Percentiles rank a stretch among this genome's conserved stretches.
Conservation (phyloP, 2,113 vertebrate species). For the Eulemur macaco region DNA sequence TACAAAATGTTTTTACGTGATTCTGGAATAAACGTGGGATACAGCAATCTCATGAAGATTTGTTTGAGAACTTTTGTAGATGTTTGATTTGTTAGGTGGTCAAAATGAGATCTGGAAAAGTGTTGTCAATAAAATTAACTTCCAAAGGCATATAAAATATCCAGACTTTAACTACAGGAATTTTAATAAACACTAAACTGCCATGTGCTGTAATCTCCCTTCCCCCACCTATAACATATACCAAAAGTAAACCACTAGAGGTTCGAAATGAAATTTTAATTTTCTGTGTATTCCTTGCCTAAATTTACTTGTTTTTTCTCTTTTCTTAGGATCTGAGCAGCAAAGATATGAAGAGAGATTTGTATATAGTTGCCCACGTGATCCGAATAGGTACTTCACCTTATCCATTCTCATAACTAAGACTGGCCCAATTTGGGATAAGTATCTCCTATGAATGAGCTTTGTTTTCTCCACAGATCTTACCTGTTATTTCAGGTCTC, state of each 20-base stretch:
- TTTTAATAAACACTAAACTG: background rate
- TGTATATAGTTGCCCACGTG: constrained; percentile 96
- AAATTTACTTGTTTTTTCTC: constrained; percentile 57
- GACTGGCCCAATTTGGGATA: background rate
- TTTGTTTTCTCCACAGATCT: background rate
- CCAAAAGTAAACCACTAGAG: background rate
- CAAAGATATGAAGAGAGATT: constrained; percentile 97
- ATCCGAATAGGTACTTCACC: constrained; percentile 92
- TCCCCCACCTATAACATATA: background rate
- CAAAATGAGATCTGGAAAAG: constrained; percentile 3
- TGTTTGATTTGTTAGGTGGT: background rate
- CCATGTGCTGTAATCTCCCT: background rate
- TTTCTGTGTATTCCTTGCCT: constrained; percentile 23
- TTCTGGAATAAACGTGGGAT: constrained; percentile 10
- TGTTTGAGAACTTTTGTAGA: background rate
- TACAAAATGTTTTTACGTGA: background rate
- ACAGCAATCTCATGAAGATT: background rate
- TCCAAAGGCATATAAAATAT: background rate
- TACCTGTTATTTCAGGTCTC: background rate
- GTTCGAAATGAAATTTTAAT: constrained; percentile 37
- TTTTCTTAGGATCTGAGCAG: constrained; percentile 93
- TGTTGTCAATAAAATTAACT: background rate
- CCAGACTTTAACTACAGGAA: background rate
- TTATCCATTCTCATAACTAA: constrained; percentile 51
- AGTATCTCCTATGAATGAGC: background rate